phyloP scores from a whole-genome alignment of 2,797 vertebrate species.

The Melanotaenia pygmaea region DNA sequence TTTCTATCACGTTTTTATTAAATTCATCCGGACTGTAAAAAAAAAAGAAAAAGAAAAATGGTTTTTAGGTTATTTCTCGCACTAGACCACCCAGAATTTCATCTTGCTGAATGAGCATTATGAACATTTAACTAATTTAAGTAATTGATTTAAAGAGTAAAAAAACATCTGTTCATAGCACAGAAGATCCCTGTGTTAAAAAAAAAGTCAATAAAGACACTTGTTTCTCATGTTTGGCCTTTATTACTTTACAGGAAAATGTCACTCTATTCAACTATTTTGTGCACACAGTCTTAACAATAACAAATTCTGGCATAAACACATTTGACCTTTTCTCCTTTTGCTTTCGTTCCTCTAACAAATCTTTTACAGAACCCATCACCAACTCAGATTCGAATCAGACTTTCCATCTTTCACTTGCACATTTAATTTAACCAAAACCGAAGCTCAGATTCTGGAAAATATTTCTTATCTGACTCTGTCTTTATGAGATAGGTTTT shows the following conservation, averaged over 20 bases:
- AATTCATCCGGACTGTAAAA: conserved; percentile 11
- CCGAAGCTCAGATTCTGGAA: background rate
- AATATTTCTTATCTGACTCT: background rate
- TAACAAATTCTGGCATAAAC: background rate
- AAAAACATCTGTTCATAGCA: background rate
- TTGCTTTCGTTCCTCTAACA: background rate
- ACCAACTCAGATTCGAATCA: background rate
- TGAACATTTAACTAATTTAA: background rate
- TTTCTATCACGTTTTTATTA: conserved; percentile 26
- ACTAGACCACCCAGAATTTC: background rate
- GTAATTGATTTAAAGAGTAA: background rate
- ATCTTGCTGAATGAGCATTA: background rate
- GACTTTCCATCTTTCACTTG: background rate
- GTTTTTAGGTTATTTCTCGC: conserved; percentile 8
- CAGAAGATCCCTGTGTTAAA: background rate
- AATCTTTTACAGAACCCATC: background rate
- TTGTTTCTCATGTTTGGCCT: background rate
- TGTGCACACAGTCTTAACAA: background rate
- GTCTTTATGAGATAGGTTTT: background rate
- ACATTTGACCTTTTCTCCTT: conserved; percentile 1
- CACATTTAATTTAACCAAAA: background rate
- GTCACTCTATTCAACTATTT: background rate
- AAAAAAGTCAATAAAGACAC: background rate
- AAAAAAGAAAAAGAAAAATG: background rate
- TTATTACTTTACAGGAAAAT: background rate